These are phyloP conservation scores for Meteorus sp. DNA, from an alignment of 1,140 invertebrate species.

Conservation along the genomic window DNA sequence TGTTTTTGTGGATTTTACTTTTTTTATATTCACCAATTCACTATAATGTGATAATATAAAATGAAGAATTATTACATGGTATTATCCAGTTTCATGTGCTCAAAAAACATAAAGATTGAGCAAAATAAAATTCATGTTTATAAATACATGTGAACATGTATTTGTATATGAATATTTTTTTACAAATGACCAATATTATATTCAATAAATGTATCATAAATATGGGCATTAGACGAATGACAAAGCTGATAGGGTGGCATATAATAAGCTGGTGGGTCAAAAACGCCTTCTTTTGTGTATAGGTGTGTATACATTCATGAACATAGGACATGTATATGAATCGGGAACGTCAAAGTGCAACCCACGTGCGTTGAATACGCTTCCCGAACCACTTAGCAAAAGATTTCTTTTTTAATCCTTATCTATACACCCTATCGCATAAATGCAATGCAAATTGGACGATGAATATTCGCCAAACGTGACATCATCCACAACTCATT, in stretches of 20 bases:
- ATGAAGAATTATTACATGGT: too few relatives aligned
- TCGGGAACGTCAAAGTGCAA: neutral
- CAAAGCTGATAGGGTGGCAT: conserved; percentile 27
- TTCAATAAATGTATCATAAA: conserved; percentile 30
- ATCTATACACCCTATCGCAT: conserved; percentile 25
- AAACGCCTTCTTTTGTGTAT: conserved; percentile 11
- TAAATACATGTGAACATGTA: neutral
- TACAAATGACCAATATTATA: conserved; percentile 21
- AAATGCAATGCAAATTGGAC: conserved; percentile 28
- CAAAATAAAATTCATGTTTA: too few relatives aligned
- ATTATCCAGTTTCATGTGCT: too few relatives aligned
- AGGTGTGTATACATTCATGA: too few relatives aligned
- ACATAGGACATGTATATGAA: too few relatives aligned
- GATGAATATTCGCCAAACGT: conserved; percentile 17
- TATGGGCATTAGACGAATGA: conserved; percentile 31
- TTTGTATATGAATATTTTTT: neutral
- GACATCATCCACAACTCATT: too few relatives aligned
- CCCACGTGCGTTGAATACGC: conserved; percentile 21
- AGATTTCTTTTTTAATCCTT: conserved; percentile 27
- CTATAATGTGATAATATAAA: too few relatives aligned
- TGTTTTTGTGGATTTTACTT: too few relatives aligned
- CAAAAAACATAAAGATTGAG: too few relatives aligned
- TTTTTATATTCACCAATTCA: too few relatives aligned
- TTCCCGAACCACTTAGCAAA: conserved; percentile 28
- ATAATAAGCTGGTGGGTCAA: conserved; percentile 23